Conservation (phyloP, 2,888 invertebrate genomes). For the Meloe dianella region DNA sequence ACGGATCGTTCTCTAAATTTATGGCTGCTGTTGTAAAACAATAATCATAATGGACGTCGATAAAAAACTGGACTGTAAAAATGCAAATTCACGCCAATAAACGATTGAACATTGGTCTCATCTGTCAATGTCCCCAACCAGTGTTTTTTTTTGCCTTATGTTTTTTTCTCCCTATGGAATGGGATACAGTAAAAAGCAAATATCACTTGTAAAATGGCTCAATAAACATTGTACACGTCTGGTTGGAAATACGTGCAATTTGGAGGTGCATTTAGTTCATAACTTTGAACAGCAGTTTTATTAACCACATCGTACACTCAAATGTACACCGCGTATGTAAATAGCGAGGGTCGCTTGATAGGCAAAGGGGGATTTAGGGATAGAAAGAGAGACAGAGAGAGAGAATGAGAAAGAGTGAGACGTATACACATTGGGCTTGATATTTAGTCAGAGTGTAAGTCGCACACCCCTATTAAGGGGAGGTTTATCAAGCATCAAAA, state of each 20-base stretch:
- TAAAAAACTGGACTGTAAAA: slow-evolving; percentile 21
- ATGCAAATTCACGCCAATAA: slow-evolving; percentile 36
- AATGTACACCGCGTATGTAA: slow-evolving; percentile 35
- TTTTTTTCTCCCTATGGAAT: slow-evolving; percentile 15
- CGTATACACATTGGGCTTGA: slow-evolving; percentile 29
- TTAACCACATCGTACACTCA: slow-evolving; percentile 40
- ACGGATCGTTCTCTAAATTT: slow-evolving; percentile 5
- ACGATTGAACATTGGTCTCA: slow-evolving; percentile 43
- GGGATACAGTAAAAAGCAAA: slow-evolving; percentile 51
- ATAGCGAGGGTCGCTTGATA: slow-evolving; percentile 30
- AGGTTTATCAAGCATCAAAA: slow-evolving; percentile 51
- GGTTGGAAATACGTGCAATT: slow-evolving; percentile 48
- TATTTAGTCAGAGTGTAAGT: slow-evolving; percentile 42
- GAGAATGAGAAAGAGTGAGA: not conserved
- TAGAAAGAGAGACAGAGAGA: slow-evolving; percentile 15
- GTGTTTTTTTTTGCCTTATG: not conserved
- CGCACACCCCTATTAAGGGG: slow-evolving; percentile 38
- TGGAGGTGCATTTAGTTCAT: slow-evolving; percentile 44
- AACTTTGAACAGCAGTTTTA: slow-evolving; percentile 39
- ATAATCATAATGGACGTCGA: slow-evolving; percentile 16
- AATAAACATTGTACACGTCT: slow-evolving; percentile 50
- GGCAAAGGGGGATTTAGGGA: slow-evolving; percentile 26
- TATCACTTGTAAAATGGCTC: slow-evolving; percentile 53
- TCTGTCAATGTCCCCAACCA: slow-evolving; percentile 40
- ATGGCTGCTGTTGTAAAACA: slow-evolving; percentile 9